Base-by-base conservation (phyloP, 1,140 invertebrate genomes). In the Elysia chlorotica region DNA sequence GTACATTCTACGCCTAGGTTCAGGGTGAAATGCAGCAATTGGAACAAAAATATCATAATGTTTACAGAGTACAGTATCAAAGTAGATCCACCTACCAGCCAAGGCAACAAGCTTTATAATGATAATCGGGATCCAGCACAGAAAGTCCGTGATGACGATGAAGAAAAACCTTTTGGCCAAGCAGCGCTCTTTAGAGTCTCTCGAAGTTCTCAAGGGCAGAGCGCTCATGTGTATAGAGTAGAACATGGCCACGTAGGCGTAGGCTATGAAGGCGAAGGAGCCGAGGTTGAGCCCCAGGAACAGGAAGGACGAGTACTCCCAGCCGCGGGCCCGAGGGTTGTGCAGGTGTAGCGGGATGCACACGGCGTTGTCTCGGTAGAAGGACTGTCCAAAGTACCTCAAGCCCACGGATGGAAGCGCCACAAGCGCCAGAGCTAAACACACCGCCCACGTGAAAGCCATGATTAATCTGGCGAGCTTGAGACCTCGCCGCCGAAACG, bases 371-470 rank as follows among this genome's bases (percentile, higher is more conserved):
- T 78, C 79, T 23, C 78, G 63, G 79, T 87, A 87, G 76, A 87
- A 85, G 48, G 74, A 37, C 35, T 74, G 35, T 33, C 89, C 90
- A 35, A 90, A 90, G 71, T 85, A 86, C 0, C 75, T 85, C 89
- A 91, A 91, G n/a, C 90, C 88, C 10, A 93, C 79, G 0, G 91
- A 90, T 33, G 93, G 93, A n/a, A 92, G 83, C 0, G 92, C 81
- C 0, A n/a, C n/a, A n/a, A n/a, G n/a, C n/a, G 93, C 91, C 57
- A 94, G 80, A 2, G 89, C 82, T 37, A 92, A 81, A 31, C 92
- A 91, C 4, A 91, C 81, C 2, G 90, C 77, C 93, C 93, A 94
- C 69, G 93, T 91, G 48, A 89, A 71, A 2, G 86, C 78, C 81
- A 92, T 88, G 6, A 89, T 85, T 14, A 86, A 82, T 23, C 88